Conservation (phyloP, 1,140 invertebrate genomes). For the Lordiphosa collinella region DNA sequence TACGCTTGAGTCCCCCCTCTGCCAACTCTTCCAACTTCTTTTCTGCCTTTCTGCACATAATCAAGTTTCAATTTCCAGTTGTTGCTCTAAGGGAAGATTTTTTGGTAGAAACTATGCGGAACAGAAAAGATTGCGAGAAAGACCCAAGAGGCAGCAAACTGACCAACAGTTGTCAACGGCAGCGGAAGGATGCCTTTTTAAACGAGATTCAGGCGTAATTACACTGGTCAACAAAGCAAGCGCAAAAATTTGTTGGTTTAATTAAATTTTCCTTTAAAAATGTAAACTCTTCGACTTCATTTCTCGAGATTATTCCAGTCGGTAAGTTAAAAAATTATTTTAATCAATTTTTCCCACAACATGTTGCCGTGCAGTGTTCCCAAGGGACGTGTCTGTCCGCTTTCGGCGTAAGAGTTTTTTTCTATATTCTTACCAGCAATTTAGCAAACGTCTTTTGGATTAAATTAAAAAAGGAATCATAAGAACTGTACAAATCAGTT, state of each 20-base stretch:
- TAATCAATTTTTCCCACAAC: neutral
- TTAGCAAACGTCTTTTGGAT: slow-evolving; percentile 70
- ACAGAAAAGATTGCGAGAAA: slow-evolving; percentile 11
- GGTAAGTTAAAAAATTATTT: too few species aligned
- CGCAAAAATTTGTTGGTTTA: neutral
- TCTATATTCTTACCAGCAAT: slow-evolving; percentile 65
- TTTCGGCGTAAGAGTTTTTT: too few species aligned
- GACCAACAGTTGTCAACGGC: slow-evolving; percentile 64
- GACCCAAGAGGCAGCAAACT: slow-evolving; percentile 21
- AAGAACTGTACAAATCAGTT: slow-evolving; percentile 71
- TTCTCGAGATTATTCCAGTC: too few species aligned
- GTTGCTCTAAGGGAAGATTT: slow-evolving; percentile 45
- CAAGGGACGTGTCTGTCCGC: neutral
- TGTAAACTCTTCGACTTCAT: too few species aligned
- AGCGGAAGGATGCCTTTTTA: slow-evolving; percentile 23
- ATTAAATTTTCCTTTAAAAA: neutral
- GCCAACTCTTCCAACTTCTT: slow-evolving; percentile 23
- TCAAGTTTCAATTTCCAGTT: slow-evolving; percentile 75
- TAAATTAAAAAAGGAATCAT: slow-evolving; percentile 75
- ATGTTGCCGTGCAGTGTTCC: neutral
- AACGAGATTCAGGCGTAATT: slow-evolving; percentile 33
- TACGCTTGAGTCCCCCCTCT: slow-evolving; percentile 31
- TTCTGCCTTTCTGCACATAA: slow-evolving; percentile 70
- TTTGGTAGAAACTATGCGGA: slow-evolving; percentile 50
- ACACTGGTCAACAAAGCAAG: slow-evolving; percentile 33